phyloP scores from a whole-genome alignment of 2,113 vertebrate genomes.

The Campylomormyrus tamandua region DNA sequence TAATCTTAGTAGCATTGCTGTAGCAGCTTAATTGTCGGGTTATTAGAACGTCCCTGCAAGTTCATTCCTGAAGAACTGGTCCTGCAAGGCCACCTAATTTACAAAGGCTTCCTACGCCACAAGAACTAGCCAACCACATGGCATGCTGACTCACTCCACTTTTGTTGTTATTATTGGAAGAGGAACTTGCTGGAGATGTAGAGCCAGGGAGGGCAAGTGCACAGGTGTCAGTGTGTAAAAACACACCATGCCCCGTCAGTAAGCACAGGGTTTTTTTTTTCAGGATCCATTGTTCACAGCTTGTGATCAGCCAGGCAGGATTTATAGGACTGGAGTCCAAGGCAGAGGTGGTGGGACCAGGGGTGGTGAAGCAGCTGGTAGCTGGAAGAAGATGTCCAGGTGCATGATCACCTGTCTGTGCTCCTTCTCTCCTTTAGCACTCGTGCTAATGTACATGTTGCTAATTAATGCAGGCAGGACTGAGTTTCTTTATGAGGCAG shows the following conservation, averaged over 20 bases:
- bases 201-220: neutral
- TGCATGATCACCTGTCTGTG: neutral
- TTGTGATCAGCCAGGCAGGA: neutral
- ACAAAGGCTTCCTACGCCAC: neutral
- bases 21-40: neutral
- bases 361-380: neutral
- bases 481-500: neutral
- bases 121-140: neutral
- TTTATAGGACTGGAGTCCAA: neutral
- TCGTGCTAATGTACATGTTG: neutral
- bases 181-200: neutral
- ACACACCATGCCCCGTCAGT: neutral
- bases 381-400: neutral
- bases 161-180: neutral
- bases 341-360: neutral
- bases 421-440: neutral
- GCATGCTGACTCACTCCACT: neutral
- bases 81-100: neutral
- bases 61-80: neutral
- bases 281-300: neutral
- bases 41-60: neutral
- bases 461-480: neutral
- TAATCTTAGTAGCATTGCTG: neutral
- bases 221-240: neutral
- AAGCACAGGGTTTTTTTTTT: neutral